Base-by-base conservation (phyloP, 2,113 vertebrate genomes). In the Scytalopus superciliaris region DNA sequence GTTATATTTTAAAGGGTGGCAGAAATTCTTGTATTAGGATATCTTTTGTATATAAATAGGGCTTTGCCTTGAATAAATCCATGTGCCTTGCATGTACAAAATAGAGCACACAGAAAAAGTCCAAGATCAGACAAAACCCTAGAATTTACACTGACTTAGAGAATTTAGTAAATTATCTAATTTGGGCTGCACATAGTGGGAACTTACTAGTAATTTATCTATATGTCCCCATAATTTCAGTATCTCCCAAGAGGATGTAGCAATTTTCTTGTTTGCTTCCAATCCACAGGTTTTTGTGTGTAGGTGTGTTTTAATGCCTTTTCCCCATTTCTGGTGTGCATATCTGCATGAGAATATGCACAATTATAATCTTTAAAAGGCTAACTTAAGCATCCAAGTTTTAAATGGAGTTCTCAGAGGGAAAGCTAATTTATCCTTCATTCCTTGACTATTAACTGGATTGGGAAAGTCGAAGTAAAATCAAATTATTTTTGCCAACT, bases 231-330 rank as follows among this genome's bases (percentile, higher is more conserved):
- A 68, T 68, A 60, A 94, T 84, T 95, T 84, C 76, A 78, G 2
- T 45, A 53, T 82, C 91, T 73, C 60, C 83, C 44, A 68, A 67
- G 82, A 73, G 94, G 25, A 90, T 42, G 23, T 17, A 81, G 77
- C 64, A 92, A 95, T 97, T 94, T 94, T 92, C 81, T 60, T 97
- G 84, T 96, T 95, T 97, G 69, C 89, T 94, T 94, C 77, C 40
- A 88, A 69, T 69, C 64, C 66, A 90, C 56, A 3, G 56, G 62
- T 91, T 96, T 95, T 78, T 57, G 25, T 82, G 90, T 92, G 95
- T 95, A 95, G 95, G 95, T 95, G 95, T 95, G 31, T 94, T 96
- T 95, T 96, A 96, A 91, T 94, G 89, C 53, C 56, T 94, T 93
- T 86, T 23, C 49, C 55, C 44, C 89, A 73, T 73, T 95, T 91